Conservation (phyloP, 2,113 vertebrate genomes). For the Cavia aperea region DNA sequence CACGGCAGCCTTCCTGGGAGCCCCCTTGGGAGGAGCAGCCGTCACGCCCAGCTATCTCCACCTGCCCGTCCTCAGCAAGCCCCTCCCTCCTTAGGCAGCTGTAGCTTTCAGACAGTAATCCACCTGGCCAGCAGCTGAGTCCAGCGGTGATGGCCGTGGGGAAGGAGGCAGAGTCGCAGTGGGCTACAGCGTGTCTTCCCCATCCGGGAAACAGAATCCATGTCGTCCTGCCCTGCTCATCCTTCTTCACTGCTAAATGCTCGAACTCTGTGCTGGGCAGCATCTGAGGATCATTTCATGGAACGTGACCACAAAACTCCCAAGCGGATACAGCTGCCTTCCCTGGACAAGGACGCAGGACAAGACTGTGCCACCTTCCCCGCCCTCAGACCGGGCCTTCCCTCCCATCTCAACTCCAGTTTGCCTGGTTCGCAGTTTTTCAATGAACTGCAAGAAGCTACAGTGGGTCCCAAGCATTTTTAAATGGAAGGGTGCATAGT, state of each 20-base stretch:
- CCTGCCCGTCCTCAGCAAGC: fast-evolving
- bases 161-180: not conserved
- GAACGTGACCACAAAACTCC: no score
- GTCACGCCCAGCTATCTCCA: not conserved
- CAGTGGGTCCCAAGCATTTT: not conserved
- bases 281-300: not conserved
- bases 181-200: not conserved
- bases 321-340: fast-evolving
- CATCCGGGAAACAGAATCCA: not conserved
- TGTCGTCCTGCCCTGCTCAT: not conserved
- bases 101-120: not conserved
- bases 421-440: not conserved
- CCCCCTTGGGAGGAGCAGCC: not conserved
- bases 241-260: not conserved
- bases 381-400: not conserved
- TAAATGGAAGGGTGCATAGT: not conserved
- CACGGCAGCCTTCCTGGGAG: not conserved
- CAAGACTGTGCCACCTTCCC: not conserved
- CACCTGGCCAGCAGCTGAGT: no score
- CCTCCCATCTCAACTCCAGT: no score
- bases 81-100: not conserved
- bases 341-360: not conserved
- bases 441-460: not conserved
- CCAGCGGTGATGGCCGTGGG: fast-evolving
- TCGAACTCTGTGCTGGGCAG: not conserved